Evolutionary conservation across 2,888 invertebrate genomes (phyloP).

Genomic region (Cephus pygmeus): DNA sequence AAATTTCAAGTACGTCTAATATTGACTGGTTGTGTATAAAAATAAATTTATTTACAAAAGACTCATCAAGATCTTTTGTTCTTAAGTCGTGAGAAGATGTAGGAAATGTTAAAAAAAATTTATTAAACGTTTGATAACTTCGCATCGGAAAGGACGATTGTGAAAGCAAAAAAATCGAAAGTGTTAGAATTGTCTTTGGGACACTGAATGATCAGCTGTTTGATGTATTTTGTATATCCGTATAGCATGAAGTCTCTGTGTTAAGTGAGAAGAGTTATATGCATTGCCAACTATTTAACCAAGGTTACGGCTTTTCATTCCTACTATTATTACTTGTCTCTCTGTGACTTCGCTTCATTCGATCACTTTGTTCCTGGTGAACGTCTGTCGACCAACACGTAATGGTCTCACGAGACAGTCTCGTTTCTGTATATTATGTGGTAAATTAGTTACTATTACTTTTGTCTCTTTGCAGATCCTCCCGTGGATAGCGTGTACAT

Average conservation of each 20-base stretch:
- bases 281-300: neutral
- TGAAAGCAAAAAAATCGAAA: neutral
- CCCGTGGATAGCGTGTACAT: conserved; percentile 86
- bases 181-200: neutral
- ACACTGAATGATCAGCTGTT: neutral
- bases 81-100: neutral
- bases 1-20: neutral
- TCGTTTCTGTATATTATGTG: neutral
- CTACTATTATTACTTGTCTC: neutral
- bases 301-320: neutral
- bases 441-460: neutral
- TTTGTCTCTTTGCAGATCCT: conserved; percentile 77
- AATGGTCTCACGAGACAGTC: neutral
- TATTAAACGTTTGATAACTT: neutral
- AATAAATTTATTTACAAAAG: neutral
- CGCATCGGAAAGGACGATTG: neutral
- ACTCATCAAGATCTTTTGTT: neutral
- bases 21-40: neutral
- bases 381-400: neutral
- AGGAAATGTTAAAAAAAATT: neutral
- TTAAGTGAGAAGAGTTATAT: neutral
- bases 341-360: neutral
- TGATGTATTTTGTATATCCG: neutral
- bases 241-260: neutral
- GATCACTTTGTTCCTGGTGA: neutral